These are phyloP conservation scores for Labrus mixtus DNA, from an alignment of 2,113 vertebrate species.

Conservation along the genomic window DNA sequence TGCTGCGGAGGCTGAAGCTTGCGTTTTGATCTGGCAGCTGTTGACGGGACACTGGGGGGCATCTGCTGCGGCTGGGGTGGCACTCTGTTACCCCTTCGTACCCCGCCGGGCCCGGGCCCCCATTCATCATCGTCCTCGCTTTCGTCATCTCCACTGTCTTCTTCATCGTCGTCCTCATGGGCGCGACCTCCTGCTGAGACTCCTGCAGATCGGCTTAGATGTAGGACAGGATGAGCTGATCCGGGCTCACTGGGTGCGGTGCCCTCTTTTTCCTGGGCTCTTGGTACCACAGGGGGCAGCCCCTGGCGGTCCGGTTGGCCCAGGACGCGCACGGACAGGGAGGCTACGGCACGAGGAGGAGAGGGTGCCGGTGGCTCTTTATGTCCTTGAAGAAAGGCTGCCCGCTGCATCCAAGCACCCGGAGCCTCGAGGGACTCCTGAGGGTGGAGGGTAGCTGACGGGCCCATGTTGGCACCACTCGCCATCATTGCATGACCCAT, in stretches of 20 bases:
- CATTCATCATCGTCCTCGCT: conserved; percentile 82
- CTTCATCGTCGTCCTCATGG: conserved; percentile 76
- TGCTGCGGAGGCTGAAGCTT: conserved; percentile 85
- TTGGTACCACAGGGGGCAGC: conserved; percentile 66
- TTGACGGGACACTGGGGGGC: conserved; percentile 52
- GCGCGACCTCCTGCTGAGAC: conserved; percentile 40
- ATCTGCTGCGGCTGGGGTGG: conserved; percentile 63
- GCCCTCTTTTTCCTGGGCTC: conserved; percentile 79
- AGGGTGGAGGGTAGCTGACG: conserved; percentile 38
- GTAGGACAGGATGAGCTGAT: conserved; percentile 72
- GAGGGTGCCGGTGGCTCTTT: conserved; percentile 79
- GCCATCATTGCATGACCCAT: conserved; percentile 42
- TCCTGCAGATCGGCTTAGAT: conserved; percentile 76
- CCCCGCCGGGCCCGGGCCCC: conserved; percentile 65
- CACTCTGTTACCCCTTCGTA: conserved; percentile 47
- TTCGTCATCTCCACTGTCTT: conserved; percentile 74
- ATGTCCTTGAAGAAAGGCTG: conserved; percentile 67
- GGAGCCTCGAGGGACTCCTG: conserved; percentile 72
- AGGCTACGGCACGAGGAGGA: conserved; percentile 83
- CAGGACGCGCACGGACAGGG: conserved; percentile 83
- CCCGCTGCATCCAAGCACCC: conserved; percentile 73
- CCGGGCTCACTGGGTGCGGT: conserved; percentile 68
- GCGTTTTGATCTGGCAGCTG: conserved; percentile 75
- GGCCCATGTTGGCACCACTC: conserved; percentile 42
- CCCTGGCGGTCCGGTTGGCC: conserved; percentile 81